Conservation (phyloP, 2,797 vertebrate species). For the Platalea minor region DNA sequence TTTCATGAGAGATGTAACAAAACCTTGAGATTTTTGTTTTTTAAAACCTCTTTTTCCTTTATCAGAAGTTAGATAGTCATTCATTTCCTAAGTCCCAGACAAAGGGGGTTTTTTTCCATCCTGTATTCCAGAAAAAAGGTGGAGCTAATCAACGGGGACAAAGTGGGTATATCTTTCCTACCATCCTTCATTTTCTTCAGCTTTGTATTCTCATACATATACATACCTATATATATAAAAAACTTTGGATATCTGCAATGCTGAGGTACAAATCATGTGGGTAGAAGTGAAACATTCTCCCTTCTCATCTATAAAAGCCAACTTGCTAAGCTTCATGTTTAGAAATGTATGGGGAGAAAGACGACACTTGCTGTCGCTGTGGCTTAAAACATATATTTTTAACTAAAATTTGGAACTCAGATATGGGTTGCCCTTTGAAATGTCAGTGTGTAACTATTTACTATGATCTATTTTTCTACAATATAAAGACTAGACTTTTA, state of each 20-base stretch:
- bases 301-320: neutral
- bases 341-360: neutral
- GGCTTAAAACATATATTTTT: neutral
- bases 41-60: neutral
- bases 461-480: neutral
- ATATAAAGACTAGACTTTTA: neutral
- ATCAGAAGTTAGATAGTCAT: neutral
- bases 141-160: neutral
- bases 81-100: neutral
- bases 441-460: neutral
- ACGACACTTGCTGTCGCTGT: neutral
- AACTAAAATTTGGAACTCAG: conserved; percentile 3
- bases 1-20: neutral
- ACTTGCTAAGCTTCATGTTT: neutral
- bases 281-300: neutral
- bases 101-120: neutral
- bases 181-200: neutral
- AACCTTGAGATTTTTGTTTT: neutral
- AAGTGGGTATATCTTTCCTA: neutral
- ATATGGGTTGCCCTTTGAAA: conserved; percentile 15
- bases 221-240: neutral
- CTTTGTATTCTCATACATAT: neutral
- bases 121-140: neutral
- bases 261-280: neutral
- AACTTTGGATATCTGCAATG: neutral